Evolutionary conservation across 2,797 vertebrate genomes (phyloP).

Genomic region (Ctenochaetus hawaiiensis): DNA sequence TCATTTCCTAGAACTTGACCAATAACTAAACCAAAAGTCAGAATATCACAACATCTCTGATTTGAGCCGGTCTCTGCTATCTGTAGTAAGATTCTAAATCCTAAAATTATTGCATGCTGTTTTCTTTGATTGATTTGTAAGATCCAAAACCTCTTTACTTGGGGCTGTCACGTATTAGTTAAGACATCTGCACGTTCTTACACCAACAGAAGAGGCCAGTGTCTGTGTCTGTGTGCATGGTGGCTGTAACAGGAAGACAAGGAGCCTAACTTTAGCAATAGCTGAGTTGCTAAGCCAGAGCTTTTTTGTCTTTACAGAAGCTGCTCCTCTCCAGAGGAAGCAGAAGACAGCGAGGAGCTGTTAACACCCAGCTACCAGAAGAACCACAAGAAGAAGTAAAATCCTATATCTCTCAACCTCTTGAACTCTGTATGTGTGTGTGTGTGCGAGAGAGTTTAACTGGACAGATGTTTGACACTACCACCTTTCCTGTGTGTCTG

Average conservation of each 20-base stretch:
- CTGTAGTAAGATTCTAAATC: background rate
- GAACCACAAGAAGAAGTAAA: slow-evolving; percentile 86
- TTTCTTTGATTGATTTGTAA: background rate
- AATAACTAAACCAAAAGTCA: too few species aligned
- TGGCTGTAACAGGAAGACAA: background rate
- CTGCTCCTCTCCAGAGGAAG: slow-evolving; percentile 86
- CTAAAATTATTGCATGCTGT: background rate
- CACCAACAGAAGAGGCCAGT: background rate
- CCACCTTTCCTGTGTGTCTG: slow-evolving; percentile 11
- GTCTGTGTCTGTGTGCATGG: background rate
- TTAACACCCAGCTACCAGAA: slow-evolving; percentile 82
- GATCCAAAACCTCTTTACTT: background rate
- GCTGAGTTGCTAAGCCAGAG: background rate
- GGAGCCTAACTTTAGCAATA: slow-evolving; percentile 1
- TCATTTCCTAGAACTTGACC: too few species aligned
- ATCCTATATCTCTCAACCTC: slow-evolving; percentile 14
- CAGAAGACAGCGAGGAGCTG: slow-evolving; percentile 81
- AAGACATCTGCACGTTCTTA: background rate
- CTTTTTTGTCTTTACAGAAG: slow-evolving; percentile 76
- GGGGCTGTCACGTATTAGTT: background rate
- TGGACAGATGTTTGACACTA: background rate
- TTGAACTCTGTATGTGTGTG: slow-evolving; percentile 6
- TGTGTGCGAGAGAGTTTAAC: slow-evolving; percentile 21
- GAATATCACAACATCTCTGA: background rate
- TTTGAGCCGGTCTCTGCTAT: background rate